A percentile compares a stretch with the other conserved stretches of the same genome.
phyloP scores from a whole-genome alignment of 1,140 invertebrate genomes.

The Ceratitis capitata region DNA sequence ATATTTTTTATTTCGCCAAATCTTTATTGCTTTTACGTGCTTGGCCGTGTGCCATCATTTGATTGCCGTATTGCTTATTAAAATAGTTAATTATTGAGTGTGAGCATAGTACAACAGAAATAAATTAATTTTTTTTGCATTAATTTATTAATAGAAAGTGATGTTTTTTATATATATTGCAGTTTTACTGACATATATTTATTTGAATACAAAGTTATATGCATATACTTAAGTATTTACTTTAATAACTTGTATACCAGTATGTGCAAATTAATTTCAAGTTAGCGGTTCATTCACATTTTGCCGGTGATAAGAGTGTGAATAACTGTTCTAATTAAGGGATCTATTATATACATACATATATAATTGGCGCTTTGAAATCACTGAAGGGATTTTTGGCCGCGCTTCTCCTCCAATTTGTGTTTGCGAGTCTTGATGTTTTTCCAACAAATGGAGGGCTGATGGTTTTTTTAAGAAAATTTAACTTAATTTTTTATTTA shows the following conservation, averaged over 20 bases:
- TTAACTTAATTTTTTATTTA: no score
- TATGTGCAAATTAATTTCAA: neutral
- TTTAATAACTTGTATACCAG: no score
- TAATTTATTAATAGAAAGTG: neutral
- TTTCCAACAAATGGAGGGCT: no score
- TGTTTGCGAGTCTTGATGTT: no score
- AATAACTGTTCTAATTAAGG: neutral
- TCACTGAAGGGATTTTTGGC: no score
- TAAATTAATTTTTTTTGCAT: neutral
- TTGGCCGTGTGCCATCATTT: neutral
- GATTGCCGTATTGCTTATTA: neutral
- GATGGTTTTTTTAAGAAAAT: no score
- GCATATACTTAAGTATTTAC: neutral
- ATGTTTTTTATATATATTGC: neutral
- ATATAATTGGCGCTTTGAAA: no score
- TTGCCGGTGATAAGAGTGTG: neutral
- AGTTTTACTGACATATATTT: no score
- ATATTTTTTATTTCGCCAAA: neutral
- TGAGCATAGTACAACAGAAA: neutral
- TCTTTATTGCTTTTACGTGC: conserved; percentile 16
- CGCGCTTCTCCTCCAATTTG: no score
- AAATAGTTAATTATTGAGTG: neutral
- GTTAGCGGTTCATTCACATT: neutral
- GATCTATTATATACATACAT: neutral
- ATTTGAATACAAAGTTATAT: neutral